Evolutionary conservation across 2,888 invertebrate genomes (phyloP).

Genomic region (Acronicta alni): DNA sequence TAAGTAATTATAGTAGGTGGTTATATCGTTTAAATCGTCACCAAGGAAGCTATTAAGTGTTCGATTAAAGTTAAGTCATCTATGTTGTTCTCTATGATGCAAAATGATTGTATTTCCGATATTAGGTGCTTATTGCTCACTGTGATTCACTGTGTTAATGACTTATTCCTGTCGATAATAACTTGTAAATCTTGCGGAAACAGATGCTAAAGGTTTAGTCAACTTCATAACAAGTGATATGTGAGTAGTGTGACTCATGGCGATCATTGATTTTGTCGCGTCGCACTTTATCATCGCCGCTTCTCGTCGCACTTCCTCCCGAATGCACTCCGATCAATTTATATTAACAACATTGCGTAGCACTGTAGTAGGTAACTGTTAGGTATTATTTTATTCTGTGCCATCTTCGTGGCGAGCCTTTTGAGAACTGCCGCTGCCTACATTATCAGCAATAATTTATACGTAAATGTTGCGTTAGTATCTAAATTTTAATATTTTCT

Average conservation of each 20-base stretch:
- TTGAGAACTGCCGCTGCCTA: no score
- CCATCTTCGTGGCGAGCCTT: no score
- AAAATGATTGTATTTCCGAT: constrained; percentile 22
- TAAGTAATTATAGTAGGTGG: constrained; percentile 18
- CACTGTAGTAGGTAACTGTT: background rate
- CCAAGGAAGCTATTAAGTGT: constrained; percentile 23
- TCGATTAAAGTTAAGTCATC: constrained; percentile 28
- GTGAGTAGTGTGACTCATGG: constrained; percentile 45
- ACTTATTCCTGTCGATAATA: constrained; percentile 39
- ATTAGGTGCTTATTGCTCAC: constrained; percentile 35
- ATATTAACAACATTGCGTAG: constrained; percentile 11
- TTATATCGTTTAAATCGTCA: constrained; percentile 40
- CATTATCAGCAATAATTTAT: no score
- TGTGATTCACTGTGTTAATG: constrained; percentile 47
- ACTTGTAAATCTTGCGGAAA: constrained; percentile 31
- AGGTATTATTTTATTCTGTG: background rate
- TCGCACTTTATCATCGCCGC: constrained; percentile 35
- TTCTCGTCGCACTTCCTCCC: constrained; percentile 54
- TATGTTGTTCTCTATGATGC: constrained; percentile 14
- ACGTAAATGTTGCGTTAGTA: background rate
- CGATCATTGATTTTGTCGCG: constrained; percentile 67
- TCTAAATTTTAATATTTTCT: background rate
- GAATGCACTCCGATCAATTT: constrained; percentile 55
- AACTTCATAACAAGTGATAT: constrained; percentile 20
- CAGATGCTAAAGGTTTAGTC: constrained; percentile 21